Base-by-base conservation (phyloP, 2,113 vertebrate genomes). In the Indri indri region DNA sequence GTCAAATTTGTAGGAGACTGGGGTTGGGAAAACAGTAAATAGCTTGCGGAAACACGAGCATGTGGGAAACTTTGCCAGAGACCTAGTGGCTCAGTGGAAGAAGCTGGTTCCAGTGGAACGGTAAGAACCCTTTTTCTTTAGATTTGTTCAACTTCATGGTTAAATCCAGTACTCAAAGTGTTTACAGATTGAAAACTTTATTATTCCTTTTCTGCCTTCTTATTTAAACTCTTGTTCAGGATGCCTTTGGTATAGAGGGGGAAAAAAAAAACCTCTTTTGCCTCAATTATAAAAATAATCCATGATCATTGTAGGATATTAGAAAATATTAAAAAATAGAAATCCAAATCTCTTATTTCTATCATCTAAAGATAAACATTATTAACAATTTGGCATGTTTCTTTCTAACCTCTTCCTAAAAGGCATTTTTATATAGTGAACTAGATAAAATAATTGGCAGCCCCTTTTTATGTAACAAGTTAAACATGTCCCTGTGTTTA, bases 11-110 rank as follows among this genome's bases (percentile, higher is more conserved):
- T 95, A 99, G 99, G 99, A 99, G 98, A 99, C 99, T 0, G 99
- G 99, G 32, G 99, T 99, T 25, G 99, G 99, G 30, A 99, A 99
- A 97, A 99, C 99, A 12, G 99, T 99, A 96, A 99, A 99, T 97
- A 99, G 99, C n/a, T 98, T 99, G n/a, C 98, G 99, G 96, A 99
- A 99, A 94, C 99, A 99, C 0, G 99, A 99, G 70, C 92, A 99
- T 0, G 99, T 99, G 0, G 99, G 99, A 74, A 99, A 99, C 22
- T 97, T 99, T 65, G 99, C 99, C 0, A 99, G 99, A 98, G 98
- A 98, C 96, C 98, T 99, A 0, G 99, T 99, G 63, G 99, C 99
- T 89, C 99, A 99, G 97, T 99, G 99, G 99, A 99, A 99, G 99
- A 99, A 99, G 96, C 98, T 99, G 90, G 99, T 99, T 96, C 99